phyloP scores from a whole-genome alignment of 2,888 invertebrate genomes.

The Caenorhabditis auriculariae region DNA sequence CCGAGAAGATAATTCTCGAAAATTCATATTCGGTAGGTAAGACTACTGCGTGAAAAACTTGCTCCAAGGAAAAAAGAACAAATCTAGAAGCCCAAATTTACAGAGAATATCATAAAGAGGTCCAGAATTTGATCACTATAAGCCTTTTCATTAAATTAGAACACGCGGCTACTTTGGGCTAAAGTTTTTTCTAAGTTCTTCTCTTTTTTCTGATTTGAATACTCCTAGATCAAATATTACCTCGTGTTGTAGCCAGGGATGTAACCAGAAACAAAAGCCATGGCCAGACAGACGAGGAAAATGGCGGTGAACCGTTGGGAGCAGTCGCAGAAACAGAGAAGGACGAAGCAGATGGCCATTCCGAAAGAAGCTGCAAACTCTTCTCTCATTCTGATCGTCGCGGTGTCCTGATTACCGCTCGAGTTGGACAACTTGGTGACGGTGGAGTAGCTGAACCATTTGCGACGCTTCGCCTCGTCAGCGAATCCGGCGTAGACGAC shows the following conservation, averaged over 20 bases:
- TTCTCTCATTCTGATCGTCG: not conserved
- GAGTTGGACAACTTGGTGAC: constrained; percentile 57
- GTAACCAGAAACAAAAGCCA: constrained; percentile 60
- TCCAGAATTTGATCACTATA: not conserved
- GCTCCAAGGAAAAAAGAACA: no score
- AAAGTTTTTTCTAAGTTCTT: no score
- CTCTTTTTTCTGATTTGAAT: not conserved
- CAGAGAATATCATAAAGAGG: no score
- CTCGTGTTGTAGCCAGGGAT: constrained; percentile 62
- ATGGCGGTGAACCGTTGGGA: constrained; percentile 43
- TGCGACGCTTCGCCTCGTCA: constrained; percentile 41
- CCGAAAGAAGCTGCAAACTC: constrained; percentile 54
- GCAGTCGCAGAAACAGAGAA: constrained; percentile 58
- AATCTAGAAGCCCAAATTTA: no score
- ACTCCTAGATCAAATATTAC: no score
- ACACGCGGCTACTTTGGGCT: not conserved
- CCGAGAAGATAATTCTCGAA: no score
- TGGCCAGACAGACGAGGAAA: constrained; percentile 48
- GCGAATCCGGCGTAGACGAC: constrained; percentile 55
- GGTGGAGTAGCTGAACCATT: constrained; percentile 31
- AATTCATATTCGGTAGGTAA: no score
- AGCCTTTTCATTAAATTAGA: no score
- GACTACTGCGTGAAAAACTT: no score
- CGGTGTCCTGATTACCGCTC: constrained; percentile 38
- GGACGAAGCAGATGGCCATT: constrained; percentile 49